These are phyloP conservation scores for Hippoglossus stenolepis DNA, from an alignment of 2,113 vertebrate species.

Conservation along the genomic window DNA sequence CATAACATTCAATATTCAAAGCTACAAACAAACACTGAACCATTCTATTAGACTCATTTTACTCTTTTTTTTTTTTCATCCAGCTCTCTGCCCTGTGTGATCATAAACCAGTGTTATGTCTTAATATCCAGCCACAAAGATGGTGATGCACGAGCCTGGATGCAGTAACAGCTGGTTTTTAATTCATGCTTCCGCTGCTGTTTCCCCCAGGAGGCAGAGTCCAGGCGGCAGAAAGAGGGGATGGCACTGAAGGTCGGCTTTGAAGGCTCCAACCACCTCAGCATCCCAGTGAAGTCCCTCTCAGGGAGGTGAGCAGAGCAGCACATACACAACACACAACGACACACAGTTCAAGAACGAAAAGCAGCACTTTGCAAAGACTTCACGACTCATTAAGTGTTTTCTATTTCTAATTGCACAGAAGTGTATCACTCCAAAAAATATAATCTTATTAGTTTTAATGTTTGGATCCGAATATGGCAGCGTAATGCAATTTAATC, in stretches of 20 bases:
- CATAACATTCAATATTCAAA: too few species aligned
- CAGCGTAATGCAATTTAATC: too few species aligned
- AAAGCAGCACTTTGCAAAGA: neutral
- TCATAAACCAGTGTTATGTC: neutral
- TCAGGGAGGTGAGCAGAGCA: constrained; percentile 87
- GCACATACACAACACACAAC: neutral
- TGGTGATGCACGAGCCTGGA: neutral
- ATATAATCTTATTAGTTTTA: too few species aligned
- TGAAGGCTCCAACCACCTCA: constrained; percentile 83
- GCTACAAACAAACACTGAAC: too few species aligned
- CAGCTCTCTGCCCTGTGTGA: too few species aligned
- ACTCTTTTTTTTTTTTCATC: too few species aligned
- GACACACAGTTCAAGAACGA: neutral
- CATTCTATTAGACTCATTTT: too few species aligned
- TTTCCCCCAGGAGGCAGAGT: constrained; percentile 85
- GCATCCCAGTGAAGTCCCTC: constrained; percentile 88
- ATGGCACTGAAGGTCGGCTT: constrained; percentile 84
- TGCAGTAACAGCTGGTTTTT: neutral
- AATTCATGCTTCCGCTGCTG: neutral
- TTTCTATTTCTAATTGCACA: too few species aligned
- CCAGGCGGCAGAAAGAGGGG: constrained; percentile 78
- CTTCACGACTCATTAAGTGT: too few species aligned
- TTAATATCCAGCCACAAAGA: neutral
- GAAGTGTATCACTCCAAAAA: too few species aligned
- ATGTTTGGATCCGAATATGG: too few species aligned